Evolutionary conservation across 2,888 invertebrate genomes (phyloP), one percentile per base, ranked within the genome.

Genomic region (Buathra laborator): DNA sequence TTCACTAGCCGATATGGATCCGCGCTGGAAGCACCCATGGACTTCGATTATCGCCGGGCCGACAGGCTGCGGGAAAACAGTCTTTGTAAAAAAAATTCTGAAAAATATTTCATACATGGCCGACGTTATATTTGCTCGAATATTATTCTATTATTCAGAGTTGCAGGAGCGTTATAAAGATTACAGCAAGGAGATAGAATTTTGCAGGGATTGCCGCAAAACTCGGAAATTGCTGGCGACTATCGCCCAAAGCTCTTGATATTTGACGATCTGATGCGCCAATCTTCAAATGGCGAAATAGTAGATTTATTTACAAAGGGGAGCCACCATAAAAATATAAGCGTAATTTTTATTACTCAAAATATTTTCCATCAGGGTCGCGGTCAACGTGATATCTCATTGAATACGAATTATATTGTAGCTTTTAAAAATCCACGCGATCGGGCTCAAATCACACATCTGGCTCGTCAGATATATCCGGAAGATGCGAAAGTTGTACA

Each of bases 401-500:
- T 19, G 19, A 19, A 19, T 19, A 19, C 19, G 19, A 19, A 19
- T 19, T 19, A 19, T 19, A 19, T 19, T 19, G 19, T 19, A 19
- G 19, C 19, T 19, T 19, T 19, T 19, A 19, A 19, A 19, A 19
- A 19, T 1, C 19, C 19, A 19, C 19, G 19, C 19, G 37, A 64
- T 14, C 16, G 64, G 6, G 32, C n/a, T n/a, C 32, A 64, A 37
- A 64, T 37, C 29, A 29, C 29, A n/a, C 64, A 64, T 29, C 9
- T 32, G n/a, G 64, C 16, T 1, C 37, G n/a, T 5, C 37, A 64
- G n/a, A 32, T 64, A n/a, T 32, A 64, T 64, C 37, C 64, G 32
- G 64, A 64, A 64, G 32, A 64, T n/a, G 14, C 64, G 0, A 29
- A 32, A 1, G 32, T 64, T 64, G n/a, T 64, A 29, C 64, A 64